Evolutionary conservation across 2,888 invertebrate genomes (phyloP).

Genomic region (Phaedon cochleariae): DNA sequence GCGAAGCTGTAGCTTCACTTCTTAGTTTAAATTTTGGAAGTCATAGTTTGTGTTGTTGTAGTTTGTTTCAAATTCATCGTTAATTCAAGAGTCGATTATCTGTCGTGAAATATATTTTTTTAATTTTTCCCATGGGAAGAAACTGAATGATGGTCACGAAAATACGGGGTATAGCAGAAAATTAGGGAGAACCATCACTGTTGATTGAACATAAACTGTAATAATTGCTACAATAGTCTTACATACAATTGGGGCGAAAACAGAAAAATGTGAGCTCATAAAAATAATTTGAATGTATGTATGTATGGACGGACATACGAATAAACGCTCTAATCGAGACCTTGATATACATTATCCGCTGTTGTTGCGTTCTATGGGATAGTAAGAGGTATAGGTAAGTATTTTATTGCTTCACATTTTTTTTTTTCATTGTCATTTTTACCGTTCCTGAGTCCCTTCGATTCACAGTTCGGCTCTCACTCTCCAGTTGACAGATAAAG

Average conservation of each 20-base stretch:
- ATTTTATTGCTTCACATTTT: conserved; percentile 53
- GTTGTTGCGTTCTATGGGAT: conserved; percentile 42
- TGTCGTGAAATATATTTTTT: too few relatives aligned
- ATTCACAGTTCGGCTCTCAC: not conserved
- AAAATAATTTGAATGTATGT: conserved; percentile 57
- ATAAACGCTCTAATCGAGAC: conserved; percentile 38
- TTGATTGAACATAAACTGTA: too few relatives aligned
- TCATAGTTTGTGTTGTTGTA: too few relatives aligned
- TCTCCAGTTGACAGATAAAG: not conserved
- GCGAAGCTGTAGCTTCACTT: too few relatives aligned
- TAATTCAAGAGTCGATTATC: too few relatives aligned
- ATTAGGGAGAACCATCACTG: too few relatives aligned
- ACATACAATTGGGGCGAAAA: not conserved
- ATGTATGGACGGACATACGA: conserved; percentile 51
- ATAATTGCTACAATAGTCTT: too few relatives aligned
- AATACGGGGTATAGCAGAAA: too few relatives aligned
- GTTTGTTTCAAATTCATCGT: too few relatives aligned
- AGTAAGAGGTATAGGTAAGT: conserved; percentile 54
- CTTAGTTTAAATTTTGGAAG: too few relatives aligned
- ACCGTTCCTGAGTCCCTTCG: conserved; percentile 41
- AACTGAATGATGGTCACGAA: too few relatives aligned
- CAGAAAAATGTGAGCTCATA: conserved; percentile 43
- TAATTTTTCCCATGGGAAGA: too few relatives aligned
- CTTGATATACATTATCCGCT: conserved; percentile 46
- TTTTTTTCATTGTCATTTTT: conserved; percentile 53